Conservation (phyloP, 2,797 vertebrate genomes). For the Urophycis tenuis region DNA sequence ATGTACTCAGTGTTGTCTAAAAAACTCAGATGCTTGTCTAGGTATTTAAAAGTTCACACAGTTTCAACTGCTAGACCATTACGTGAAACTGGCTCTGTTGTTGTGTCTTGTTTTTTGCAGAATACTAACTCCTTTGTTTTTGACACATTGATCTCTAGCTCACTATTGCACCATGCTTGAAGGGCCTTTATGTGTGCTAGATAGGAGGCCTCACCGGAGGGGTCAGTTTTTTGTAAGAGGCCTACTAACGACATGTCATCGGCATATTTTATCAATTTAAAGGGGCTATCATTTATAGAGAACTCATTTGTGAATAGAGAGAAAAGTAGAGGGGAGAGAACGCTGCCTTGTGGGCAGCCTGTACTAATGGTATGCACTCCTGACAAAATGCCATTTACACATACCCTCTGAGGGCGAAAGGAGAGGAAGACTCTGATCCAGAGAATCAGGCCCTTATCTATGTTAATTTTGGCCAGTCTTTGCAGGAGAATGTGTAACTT, state of each 20-base stretch:
- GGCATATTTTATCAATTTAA: not conserved
- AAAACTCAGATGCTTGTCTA: too few relatives aligned
- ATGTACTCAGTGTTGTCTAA: slow-evolving; percentile 4
- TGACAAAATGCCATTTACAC: not conserved
- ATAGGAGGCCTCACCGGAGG: not conserved
- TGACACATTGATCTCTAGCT: slow-evolving; percentile 18
- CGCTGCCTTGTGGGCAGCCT: slow-evolving; percentile 10
- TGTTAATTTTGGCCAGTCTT: not conserved
- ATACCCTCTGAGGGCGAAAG: slow-evolving; percentile 1
- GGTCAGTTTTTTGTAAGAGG: not conserved
- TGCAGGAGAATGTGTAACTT: not conserved
- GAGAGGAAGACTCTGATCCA: slow-evolving; percentile 6
- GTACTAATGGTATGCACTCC: not conserved
- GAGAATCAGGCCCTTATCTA: not conserved
- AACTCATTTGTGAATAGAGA: not conserved
- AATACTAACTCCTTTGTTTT: too few relatives aligned
- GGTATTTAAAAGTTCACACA: slow-evolving; percentile 7
- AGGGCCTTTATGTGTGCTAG: not conserved
- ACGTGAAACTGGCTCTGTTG: slow-evolving; percentile 11
- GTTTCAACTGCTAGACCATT: slow-evolving; percentile 11
- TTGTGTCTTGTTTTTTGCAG: slow-evolving; percentile 13
- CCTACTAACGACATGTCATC: slow-evolving; percentile 5
- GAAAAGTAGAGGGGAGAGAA: not conserved
- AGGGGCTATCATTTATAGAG: not conserved
- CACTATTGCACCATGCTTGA: not conserved